Evolutionary conservation across 2,888 invertebrate species (phyloP), one percentile per base, ranked within the genome.

Genomic region (Adineta ricciae): DNA sequence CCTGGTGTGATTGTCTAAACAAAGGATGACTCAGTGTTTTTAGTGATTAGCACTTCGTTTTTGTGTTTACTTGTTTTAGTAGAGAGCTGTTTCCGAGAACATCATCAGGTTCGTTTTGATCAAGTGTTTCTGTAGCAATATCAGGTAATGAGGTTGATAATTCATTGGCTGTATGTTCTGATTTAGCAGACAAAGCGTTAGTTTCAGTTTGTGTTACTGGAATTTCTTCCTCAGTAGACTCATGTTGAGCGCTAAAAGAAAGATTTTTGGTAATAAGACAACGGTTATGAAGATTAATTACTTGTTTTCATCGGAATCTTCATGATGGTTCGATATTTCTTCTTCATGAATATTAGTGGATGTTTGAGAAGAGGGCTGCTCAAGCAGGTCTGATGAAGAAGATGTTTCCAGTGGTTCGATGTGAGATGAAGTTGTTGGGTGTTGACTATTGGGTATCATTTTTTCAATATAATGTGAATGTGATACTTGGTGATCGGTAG

Each of bases 51-150:
- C 19, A 50, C 14, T 16, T 9, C 19, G 3, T 11, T 38, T 41
- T 21, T 38, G 11, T 19, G 9, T 41, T 78, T 41, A 78, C 78
- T 0, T 78, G 41, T 41, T 78, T 78, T 2, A 78, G 78, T 78
- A 78, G n/a, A 24, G 78, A 78, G 21, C 41, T 78, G 41, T 78
- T 78, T 21, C 78, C 78, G 41, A 78, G 78, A 41, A 78, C n/a
- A 78, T 78, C 78, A 78, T 78, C 78, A 11, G 41, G 78, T 78
- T 41, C 73, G 7, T 16, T 16, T 64, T 64, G 27, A 32, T 32
- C 32, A 64, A 27, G 14, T 32, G 7, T 64, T 32, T 64, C 32
- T 16, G 27, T 1, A 32, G 16, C 32, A 64, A 64, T 16, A 64
- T 32, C 64, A 7, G 64, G 32, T 64, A 32, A 32, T 64, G 64